Evolutionary conservation across 2,797 vertebrate species (phyloP), one percentile per base, ranked within the genome.

Genomic region (Platalea minor): DNA sequence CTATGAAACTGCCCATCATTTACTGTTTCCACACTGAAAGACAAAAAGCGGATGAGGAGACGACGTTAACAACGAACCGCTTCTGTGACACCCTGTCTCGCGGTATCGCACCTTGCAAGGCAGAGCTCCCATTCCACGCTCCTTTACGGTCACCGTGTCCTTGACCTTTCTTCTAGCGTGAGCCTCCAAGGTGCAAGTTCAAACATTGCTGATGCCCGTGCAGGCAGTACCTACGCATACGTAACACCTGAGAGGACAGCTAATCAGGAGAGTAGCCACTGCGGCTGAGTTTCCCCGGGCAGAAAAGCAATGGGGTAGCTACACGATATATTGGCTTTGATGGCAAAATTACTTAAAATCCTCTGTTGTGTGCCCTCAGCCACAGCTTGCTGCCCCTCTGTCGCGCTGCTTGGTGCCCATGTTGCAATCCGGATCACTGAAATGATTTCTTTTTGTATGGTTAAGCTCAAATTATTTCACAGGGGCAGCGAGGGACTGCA

Each of bases 1-100:
- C 98, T 99, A 74, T 99, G 99, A 96, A 99, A 99, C 83, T 99
- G 99, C 39, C 99, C 99, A 8, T 99, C 99, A 4, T 99, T 99
- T 95, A 99, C 99, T 0, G 99, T 99, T 98, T 99, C 99, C 97
- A 99, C 99, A 28, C 99, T 99, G 96, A 51, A 72, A 81, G 35
- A 33, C 60, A 50, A 45, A 60, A 45, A 69, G 11, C 63, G 4
- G 64, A 75, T 91, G 31, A 92, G 67, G 82, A 56, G 31, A 12
- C 26, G 18, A 54, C 0, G 6, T 68, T 92, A 93, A 57, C 12
- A 81, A 65, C 5, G 35, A 65, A 12, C 23, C 56, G 65, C 43
- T 72, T 68, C 89, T 80, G 53, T 48, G 41, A n/a, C 6, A 18
- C 28, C 25, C 56, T 6, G 5, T 43, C 43, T 61, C 41, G 28